Conservation (phyloP, 2,113 vertebrate species). For the Cettia cetti region DNA sequence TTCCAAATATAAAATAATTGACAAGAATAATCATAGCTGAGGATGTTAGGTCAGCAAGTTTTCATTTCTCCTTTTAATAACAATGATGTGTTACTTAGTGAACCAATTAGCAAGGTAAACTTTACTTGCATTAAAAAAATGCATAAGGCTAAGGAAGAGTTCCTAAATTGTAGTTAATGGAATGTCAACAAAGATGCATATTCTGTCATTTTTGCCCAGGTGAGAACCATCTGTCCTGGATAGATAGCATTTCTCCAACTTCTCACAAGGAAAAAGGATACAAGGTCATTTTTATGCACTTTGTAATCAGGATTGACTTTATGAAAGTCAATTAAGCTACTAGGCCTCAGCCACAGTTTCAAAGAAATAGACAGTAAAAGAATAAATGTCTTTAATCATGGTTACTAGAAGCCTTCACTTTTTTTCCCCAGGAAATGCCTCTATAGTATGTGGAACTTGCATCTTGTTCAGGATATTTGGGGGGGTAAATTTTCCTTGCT, state of each 20-base stretch:
- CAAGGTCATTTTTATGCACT: conserved; percentile 45
- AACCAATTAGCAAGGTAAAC: conserved; percentile 61
- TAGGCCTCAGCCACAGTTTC: not conserved
- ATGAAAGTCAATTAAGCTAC: conserved; percentile 33
- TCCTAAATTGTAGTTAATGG: conserved; percentile 65
- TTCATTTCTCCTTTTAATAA: conserved; percentile 43
- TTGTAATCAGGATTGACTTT: conserved; percentile 19
- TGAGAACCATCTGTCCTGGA: conserved; percentile 58
- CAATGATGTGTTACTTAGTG: conserved; percentile 52
- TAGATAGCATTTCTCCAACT: conserved; percentile 41
- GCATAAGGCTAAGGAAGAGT: not conserved
- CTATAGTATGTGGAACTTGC: not conserved
- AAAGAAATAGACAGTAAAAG: not conserved
- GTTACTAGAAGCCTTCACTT: not conserved
- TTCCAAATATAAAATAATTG: conserved; percentile 77
- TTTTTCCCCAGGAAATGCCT: not conserved
- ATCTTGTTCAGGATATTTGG: not conserved
- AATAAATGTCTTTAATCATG: not conserved
- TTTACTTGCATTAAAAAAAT: conserved; percentile 36
- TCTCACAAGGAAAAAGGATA: not conserved
- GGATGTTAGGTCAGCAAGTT: conserved; percentile 49
- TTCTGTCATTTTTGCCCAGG: conserved; percentile 49
- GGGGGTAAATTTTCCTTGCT: not conserved
- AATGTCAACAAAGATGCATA: conserved; percentile 65
- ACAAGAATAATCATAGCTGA: conserved; percentile 76